Percentiles rank a stretch among this genome's conserved stretches.
phyloP scores from a whole-genome alignment of 2,797 vertebrate genomes.

The Eulemur albifrons region DNA sequence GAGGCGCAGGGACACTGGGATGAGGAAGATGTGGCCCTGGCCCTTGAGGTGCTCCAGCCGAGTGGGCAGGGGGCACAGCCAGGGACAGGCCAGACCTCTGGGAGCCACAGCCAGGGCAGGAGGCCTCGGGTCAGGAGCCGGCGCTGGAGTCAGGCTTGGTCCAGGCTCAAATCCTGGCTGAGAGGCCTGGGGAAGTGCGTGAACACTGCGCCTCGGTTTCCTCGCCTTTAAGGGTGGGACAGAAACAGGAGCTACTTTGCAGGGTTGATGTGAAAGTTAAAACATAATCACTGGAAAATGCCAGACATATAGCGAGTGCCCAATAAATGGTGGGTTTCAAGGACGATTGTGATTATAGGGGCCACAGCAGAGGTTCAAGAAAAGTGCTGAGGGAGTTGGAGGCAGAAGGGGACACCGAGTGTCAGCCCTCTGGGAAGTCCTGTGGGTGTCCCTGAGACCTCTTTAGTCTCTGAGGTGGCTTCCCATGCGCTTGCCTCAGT shows the following conservation, averaged over 20 bases:
- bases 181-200: background rate
- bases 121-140: background rate
- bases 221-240: background rate
- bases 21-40: background rate
- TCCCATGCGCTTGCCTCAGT: background rate
- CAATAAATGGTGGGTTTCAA: background rate
- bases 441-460: background rate
- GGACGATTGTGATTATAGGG: background rate
- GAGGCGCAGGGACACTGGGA: too few species aligned
- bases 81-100: background rate
- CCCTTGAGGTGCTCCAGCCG: accelerated
- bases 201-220: background rate
- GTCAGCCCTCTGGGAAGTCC: background rate
- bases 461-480: background rate
- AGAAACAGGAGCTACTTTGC: background rate
- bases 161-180: background rate
- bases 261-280: background rate
- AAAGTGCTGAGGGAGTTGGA: background rate
- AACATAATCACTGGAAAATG: background rate
- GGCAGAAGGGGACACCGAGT: background rate
- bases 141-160: background rate
- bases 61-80: accelerated
- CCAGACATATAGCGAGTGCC: background rate
- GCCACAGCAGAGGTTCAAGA: background rate
- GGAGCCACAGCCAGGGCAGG: background rate